Conservation (phyloP, 2,113 vertebrate species). For the Cyprinodon brontotheroides region DNA sequence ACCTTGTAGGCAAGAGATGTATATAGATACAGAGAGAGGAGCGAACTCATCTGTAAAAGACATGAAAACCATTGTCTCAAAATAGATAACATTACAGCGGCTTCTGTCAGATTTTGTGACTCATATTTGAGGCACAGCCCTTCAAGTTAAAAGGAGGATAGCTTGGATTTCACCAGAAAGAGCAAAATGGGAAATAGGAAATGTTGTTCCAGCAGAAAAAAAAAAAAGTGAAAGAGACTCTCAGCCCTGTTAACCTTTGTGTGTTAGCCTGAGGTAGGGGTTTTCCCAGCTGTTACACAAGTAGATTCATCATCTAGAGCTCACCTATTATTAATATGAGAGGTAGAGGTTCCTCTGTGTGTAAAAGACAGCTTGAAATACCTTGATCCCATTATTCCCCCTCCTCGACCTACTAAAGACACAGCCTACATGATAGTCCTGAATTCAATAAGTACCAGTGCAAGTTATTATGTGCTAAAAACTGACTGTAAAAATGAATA, state of each 20-base stretch:
- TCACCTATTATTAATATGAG: conserved; percentile 13
- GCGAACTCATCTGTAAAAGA: conserved; percentile 19
- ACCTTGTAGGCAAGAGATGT: conserved; percentile 19
- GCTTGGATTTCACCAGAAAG: conserved; percentile 31
- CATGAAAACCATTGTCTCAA: conserved; percentile 20
- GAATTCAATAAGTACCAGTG: background rate
- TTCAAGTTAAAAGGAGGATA: background rate
- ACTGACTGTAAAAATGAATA: background rate
- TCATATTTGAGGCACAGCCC: conserved; percentile 2
- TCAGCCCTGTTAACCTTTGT: conserved; percentile 20
- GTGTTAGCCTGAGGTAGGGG: conserved; percentile 15
- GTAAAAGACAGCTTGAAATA: conserved; percentile 2
- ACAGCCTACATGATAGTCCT: background rate
- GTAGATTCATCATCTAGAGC: conserved; percentile 11
- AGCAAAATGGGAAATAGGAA: background rate
- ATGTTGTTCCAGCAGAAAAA: background rate
- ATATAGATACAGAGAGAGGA: conserved; percentile 11
- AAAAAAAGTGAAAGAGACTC: background rate
- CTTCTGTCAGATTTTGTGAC: conserved; percentile 14
- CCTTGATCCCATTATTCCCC: conserved; percentile 8
- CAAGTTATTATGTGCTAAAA: background rate
- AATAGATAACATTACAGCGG: conserved; percentile 30
- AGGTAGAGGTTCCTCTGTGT: conserved; percentile 1
- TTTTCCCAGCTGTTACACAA: background rate
- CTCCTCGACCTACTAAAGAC: no score